Base-by-base conservation (phyloP, 2,888 invertebrate genomes). In the Coenonympha arcania region DNA sequence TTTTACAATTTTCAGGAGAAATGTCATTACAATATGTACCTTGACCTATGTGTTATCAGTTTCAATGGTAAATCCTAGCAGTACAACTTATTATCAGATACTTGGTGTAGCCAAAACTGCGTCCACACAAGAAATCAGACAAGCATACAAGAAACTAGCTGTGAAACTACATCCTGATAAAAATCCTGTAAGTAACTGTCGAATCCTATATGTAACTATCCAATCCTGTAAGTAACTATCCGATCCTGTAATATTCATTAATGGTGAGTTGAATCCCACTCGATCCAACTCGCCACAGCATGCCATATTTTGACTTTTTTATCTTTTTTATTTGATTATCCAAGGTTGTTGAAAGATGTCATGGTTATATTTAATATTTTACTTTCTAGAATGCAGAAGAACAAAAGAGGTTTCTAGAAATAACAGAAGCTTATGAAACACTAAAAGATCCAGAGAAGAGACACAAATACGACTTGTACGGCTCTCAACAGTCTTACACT, bases 341-440 rank as follows among this genome's bases (percentile, higher is more conserved):
- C n/a, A n/a, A n/a, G n/a, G n/a, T n/a, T n/a, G n/a, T n/a, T n/a
- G n/a, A n/a, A n/a, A n/a, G n/a, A n/a, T n/a, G n/a, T n/a, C n/a
- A 6, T 15, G 6, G 2, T 13, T 15, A 8, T 16, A 15, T 6
- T 16, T 15, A 33, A 16, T 33, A 3, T 11, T n/a, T 6, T 19
- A 5, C 11, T 36, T 53, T 60, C 0, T 66, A 95, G 94, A 91
- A 92, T 71, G 90, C 92, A 74, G 88, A 89, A 48, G 85, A 91
- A 44, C 92, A 94, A 71, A 90, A 90, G 36, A 91, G 89, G 58
- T 96, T 96, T 72, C 76, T 95, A 19, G 90, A 90, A 79, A 88
- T 95, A 39, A 93, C 93, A 41, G 89, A 91, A 67, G 95, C 95
- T 0, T 96, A 96, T 81, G 95, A 96, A 76, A 91, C 93, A 2